These are phyloP conservation scores for Thaumetopoea pityocampa DNA, from an alignment of 1,140 invertebrate genomes.

Conservation along the genomic window DNA sequence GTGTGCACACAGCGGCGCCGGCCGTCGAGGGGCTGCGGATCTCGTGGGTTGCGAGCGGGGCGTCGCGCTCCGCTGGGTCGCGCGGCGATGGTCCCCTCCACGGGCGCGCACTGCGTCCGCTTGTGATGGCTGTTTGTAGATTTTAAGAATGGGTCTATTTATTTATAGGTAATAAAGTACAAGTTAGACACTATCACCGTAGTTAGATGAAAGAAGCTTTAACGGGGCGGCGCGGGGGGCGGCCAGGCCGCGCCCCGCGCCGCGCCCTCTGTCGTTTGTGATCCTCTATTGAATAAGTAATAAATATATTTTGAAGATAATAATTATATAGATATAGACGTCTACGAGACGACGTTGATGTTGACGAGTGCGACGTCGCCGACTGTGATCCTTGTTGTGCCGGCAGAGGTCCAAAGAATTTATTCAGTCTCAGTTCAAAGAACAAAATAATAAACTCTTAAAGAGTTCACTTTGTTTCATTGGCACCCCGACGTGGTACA, in stretches of 20 bases:
- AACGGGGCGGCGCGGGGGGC: constrained; percentile 8
- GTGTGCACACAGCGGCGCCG: neutral
- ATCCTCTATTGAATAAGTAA: constrained; percentile 23
- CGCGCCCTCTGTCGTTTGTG: constrained; percentile 19
- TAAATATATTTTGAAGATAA: constrained; percentile 23
- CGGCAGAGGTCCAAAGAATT: constrained; percentile 12
- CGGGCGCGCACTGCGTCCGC: constrained; percentile 7
- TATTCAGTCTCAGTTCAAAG: constrained; percentile 23
- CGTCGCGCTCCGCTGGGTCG: neutral
- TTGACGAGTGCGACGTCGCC: too few relatives aligned
- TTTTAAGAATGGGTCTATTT: constrained; percentile 19
- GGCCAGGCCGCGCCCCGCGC: neutral
- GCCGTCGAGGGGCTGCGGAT: constrained; percentile 7
- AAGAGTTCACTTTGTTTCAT: too few relatives aligned
- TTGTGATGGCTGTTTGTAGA: constrained; percentile 15
- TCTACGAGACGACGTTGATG: constrained; percentile 12
- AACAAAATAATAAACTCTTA: constrained; percentile 27
- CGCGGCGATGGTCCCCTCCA: neutral
- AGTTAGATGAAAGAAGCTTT: constrained; percentile 23
- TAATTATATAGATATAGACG: constrained; percentile 11
- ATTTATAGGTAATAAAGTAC: constrained; percentile 25
- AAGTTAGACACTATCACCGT: constrained; percentile 21
- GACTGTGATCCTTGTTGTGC: constrained; percentile 12
- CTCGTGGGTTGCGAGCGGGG: neutral
- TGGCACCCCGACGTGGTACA: too few relatives aligned